A percentile compares a stretch with the other conserved stretches of the same genome.
Conservation (phyloP, 2,113 vertebrate species). For the Hemichromis elongatus region DNA sequence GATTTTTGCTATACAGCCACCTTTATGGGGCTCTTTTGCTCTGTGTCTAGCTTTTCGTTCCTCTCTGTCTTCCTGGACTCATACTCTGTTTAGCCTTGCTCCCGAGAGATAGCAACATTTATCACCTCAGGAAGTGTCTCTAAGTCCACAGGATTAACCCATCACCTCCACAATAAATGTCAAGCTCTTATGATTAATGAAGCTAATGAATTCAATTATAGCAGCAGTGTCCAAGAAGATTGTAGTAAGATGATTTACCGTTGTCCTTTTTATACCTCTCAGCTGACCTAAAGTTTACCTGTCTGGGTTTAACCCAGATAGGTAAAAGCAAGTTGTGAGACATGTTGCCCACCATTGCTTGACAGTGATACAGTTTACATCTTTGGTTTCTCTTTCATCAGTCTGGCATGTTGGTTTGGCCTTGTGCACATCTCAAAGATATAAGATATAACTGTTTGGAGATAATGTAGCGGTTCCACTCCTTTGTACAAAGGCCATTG, state of each 20-base stretch:
- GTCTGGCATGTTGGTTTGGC: conserved; percentile 55
- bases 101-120: conserved; percentile 82
- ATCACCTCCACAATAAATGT: conserved; percentile 91
- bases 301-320: background rate
- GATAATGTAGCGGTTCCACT: conserved; percentile 54
- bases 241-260: conserved; percentile 71
- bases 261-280: conserved; percentile 49
- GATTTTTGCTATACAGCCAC: background rate
- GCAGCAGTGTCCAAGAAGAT: conserved; percentile 55
- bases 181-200: conserved; percentile 88
- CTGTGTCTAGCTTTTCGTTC: background rate
- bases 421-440: conserved; percentile 49
- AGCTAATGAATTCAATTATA: conserved; percentile 92
- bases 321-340: background rate
- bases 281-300: conserved; percentile 24
- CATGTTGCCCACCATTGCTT: background rate
- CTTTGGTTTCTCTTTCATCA: conserved; percentile 1
- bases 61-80: conserved; percentile 30
- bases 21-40: background rate
- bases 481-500: conserved; percentile 57
- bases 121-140: conserved; percentile 80
- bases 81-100: conserved; percentile 75
- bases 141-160: conserved; percentile 88
- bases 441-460: conserved; percentile 46
- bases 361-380: conserved; percentile 39